Base-by-base conservation (phyloP, 2,888 invertebrate genomes). In the Amiota communis region DNA sequence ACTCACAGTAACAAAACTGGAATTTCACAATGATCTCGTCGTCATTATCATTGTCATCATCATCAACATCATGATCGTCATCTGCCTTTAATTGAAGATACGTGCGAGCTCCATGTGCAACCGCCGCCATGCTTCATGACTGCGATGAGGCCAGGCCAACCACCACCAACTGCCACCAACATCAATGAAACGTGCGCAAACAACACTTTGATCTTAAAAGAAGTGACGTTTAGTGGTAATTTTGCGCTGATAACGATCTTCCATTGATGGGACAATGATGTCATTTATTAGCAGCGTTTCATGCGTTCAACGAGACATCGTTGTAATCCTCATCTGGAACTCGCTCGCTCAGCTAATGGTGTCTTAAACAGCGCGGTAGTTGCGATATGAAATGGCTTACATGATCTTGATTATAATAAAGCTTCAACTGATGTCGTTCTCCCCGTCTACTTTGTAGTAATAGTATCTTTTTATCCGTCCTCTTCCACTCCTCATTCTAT, bases 211-310 rank as follows among this genome's bases (percentile, higher is more conserved):
- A 88, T 87, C 88, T 87, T 87, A 87, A 87, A 84, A 85, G 86
- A 86, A 87, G 88, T 87, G 87, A 88, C 88, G 88, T 87, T 87
- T 88, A 86, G 87, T 87, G 86, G 88, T 87, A 84, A 88, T 87
- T 88, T 84, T 80, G 86, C 82, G 83, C 82, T 82, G 87, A 87
- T 87, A 87, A 87, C 85, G 87, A 87, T 87, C 88, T 86, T 80
- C 79, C 79, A 76, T 76, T 78, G 86, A 85, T 87, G 87, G 87
- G 88, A 88, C 87, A 87, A 87, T 88, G 87, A 88, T 88, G 88
- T 88, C 87, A 86, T 85, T 86, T 86, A 87, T 88, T 87, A 86
- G 59, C 59, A 59, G 59, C 59, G 59, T 20, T 59, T 53, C 20
- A 74, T 72, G 63, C 74, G 72, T 74, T 72, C 72, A 73, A 75